These are phyloP conservation scores for Moxostoma hubbsi DNA, from an alignment of 2,797 vertebrate species.

Conservation along the genomic window DNA sequence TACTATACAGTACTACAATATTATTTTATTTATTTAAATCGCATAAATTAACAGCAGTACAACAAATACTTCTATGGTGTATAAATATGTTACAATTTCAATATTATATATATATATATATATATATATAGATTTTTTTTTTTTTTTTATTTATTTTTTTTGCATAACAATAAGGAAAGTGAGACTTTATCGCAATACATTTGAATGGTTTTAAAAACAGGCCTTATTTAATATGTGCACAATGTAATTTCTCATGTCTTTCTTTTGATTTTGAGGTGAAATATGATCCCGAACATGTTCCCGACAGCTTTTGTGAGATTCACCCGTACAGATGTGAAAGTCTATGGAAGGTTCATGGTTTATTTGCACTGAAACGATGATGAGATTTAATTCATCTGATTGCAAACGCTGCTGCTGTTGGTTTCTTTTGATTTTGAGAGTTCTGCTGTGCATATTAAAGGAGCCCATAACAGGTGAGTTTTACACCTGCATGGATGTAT, in stretches of 20 bases:
- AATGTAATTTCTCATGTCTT: not conserved
- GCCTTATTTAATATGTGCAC: no score
- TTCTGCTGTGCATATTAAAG: conserved; percentile 46
- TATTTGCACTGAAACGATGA: conserved; percentile 75
- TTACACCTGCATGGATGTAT: conserved; percentile 62
- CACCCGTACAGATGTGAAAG: conserved; percentile 24
- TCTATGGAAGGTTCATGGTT: conserved; percentile 65
- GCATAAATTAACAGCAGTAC: no score
- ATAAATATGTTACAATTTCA: no score
- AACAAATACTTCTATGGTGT: no score
- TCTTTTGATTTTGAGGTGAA: not conserved
- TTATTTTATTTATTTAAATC: no score
- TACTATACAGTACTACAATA: no score
- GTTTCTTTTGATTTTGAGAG: conserved; percentile 26
- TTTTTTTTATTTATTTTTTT: no score
- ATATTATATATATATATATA: no score
- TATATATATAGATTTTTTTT: no score
- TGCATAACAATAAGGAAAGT: no score
- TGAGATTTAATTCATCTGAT: conserved; percentile 70
- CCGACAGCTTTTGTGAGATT: not conserved
- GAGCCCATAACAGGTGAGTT: not conserved
- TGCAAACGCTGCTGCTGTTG: conserved; percentile 34
- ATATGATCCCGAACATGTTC: not conserved
- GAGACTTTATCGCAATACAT: no score
- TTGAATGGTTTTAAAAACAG: no score